Conservation (phyloP, 1,140 invertebrate genomes). For the Drosophila melanica region DNA sequence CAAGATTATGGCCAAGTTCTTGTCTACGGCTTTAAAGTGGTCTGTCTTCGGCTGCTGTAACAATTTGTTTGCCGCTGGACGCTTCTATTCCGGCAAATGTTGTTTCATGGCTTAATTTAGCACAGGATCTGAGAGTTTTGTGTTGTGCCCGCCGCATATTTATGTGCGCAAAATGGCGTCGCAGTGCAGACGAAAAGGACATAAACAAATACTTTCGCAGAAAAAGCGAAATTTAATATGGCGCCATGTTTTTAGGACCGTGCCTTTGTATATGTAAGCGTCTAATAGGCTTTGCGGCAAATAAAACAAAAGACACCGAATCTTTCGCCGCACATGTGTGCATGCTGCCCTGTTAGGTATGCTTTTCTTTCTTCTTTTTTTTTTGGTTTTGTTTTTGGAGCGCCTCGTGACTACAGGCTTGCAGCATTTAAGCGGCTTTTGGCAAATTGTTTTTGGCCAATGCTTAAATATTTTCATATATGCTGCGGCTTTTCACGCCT, state of each 20-base stretch:
- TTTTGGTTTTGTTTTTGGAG: slow-evolving; percentile 2
- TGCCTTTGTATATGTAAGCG: slow-evolving; percentile 36
- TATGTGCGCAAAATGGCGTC: slow-evolving; percentile 37
- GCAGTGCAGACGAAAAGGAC: slow-evolving; percentile 33
- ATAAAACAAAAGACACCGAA: slow-evolving; percentile 55
- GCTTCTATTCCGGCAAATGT: slow-evolving; percentile 10
- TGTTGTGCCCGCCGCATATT: slow-evolving; percentile 57
- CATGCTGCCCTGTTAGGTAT: background rate
- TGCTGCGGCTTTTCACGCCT: slow-evolving; percentile 60
- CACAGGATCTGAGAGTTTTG: slow-evolving; percentile 15
- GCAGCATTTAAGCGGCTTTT: slow-evolving; percentile 68
- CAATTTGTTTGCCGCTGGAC: slow-evolving; percentile 41
- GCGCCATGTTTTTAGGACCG: slow-evolving; percentile 49
- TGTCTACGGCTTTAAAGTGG: slow-evolving; percentile 17
- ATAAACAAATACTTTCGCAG: slow-evolving; percentile 55
- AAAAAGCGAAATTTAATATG: slow-evolving; percentile 70
- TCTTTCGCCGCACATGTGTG: slow-evolving; percentile 12
- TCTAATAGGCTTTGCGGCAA: slow-evolving; percentile 67
- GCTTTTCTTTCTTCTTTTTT: background rate
- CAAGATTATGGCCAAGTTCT: background rate
- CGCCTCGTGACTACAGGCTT: slow-evolving; percentile 51
- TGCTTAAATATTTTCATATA: slow-evolving; percentile 64
- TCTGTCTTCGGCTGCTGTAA: slow-evolving; percentile 26
- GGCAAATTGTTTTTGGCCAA: slow-evolving; percentile 55
- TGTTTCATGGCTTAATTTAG: slow-evolving; percentile 54